A percentile compares a stretch with the other conserved stretches of the same genome.
phyloP scores from a whole-genome alignment of 2,113 vertebrate species.

The Hystrix brachyura region DNA sequence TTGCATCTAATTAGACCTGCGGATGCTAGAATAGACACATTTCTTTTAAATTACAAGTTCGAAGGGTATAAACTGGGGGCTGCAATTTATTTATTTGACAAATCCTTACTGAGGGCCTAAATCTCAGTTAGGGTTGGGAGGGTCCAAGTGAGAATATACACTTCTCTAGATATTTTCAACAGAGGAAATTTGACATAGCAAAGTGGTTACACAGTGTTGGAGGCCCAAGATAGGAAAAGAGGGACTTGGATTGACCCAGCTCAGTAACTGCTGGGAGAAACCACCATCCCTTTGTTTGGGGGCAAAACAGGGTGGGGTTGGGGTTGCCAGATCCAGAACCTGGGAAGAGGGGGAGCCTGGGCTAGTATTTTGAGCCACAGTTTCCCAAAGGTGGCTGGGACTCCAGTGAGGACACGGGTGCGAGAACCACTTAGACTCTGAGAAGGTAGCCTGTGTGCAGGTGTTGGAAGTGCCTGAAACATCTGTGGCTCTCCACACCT shows the following conservation, averaged over 20 bases:
- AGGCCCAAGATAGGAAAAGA: background rate
- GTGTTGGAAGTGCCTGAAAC: background rate
- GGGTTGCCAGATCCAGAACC: background rate
- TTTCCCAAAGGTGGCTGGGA: background rate
- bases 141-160: background rate
- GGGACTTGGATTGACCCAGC: background rate
- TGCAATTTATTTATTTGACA: background rate
- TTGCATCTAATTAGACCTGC: background rate
- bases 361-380: background rate
- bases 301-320: background rate
- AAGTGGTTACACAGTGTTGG: background rate
- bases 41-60: conserved; percentile 2
- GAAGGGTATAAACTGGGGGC: background rate
- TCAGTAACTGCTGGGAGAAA: background rate
- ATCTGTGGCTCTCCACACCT: background rate
- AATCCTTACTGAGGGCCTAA: background rate
- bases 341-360: background rate
- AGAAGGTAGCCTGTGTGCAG: background rate
- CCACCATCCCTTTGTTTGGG: background rate
- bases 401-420: too few relatives aligned
- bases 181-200: background rate
- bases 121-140: background rate
- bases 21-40: background rate
- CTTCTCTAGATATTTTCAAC: conserved; percentile 24
- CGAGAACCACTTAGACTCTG: background rate